A percentile compares a stretch with the other conserved stretches of the same genome.
Evolutionary conservation across 64 coral and sea anemone species (phyloP).

Genomic region (Porites australiensis): DNA sequence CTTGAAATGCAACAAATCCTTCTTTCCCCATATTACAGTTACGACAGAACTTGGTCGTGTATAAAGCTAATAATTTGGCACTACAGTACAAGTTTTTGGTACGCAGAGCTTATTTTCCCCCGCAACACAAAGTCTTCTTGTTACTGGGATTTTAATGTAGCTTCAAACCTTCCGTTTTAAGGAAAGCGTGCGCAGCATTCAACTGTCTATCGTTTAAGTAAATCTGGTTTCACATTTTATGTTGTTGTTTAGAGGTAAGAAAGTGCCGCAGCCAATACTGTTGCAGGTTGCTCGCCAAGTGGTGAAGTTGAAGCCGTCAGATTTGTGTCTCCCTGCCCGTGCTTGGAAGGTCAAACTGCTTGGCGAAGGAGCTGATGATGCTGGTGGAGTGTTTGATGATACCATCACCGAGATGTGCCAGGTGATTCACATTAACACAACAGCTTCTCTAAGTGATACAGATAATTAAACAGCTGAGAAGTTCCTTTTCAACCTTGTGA

Average conservation of each 20-base stretch:
- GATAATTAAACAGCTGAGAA: no score
- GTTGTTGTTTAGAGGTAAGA: slow-evolving; percentile 69
- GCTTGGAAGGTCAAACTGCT: slow-evolving; percentile 95
- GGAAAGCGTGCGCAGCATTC: no score
- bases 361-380: slow-evolving; percentile 93
- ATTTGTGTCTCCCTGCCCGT: slow-evolving; percentile 83
- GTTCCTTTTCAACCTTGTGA: no score
- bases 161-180: no score
- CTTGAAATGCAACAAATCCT: no score
- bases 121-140: no score
- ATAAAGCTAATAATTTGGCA: no score
- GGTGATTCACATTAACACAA: slow-evolving; percentile 24
- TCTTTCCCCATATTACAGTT: no score
- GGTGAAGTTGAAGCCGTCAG: slow-evolving; percentile 77
- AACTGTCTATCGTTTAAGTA: neutral
- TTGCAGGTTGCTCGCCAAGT: slow-evolving; percentile 87
- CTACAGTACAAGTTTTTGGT: no score
- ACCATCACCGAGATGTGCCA: slow-evolving; percentile 95
- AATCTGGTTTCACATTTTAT: neutral
- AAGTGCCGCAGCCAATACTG: slow-evolving; percentile 74
- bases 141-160: no score
- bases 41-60: no score
- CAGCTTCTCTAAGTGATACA: neutral
- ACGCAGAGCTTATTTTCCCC: no score
- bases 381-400: slow-evolving; percentile 94